Percentiles rank a stretch among this genome's conserved stretches.
These are phyloP conservation scores for Myathropa florea DNA, from an alignment of 2,888 invertebrate species.

Conservation along the genomic window DNA sequence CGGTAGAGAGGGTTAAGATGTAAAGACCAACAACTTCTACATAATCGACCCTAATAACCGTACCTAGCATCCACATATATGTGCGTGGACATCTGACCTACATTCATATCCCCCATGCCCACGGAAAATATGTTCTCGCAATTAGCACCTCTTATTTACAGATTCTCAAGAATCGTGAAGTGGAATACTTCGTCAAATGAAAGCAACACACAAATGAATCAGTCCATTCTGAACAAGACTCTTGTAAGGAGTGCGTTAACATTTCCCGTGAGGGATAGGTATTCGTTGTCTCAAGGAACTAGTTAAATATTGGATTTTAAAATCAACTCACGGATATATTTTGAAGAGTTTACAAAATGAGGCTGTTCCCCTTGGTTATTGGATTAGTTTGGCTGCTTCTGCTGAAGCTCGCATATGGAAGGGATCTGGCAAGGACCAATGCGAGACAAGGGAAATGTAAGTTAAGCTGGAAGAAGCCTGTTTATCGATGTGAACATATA, in stretches of 20 bases:
- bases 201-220: constrained; percentile 34
- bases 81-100: constrained; percentile 38
- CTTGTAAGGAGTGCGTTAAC: constrained; percentile 15
- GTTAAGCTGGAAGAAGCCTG: background rate
- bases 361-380: constrained; percentile 39
- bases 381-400: constrained; percentile 48
- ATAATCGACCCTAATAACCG: constrained; percentile 9
- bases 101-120: constrained; percentile 4
- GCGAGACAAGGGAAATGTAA: constrained; percentile 52
- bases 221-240: constrained; percentile 35
- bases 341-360: constrained; percentile 25
- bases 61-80: background rate
- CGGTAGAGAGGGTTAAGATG: background rate
- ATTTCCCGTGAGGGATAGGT: background rate
- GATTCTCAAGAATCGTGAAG: constrained; percentile 23
- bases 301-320: background rate
- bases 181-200: constrained; percentile 33
- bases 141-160: constrained; percentile 65
- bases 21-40: background rate
- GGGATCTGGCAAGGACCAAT: constrained; percentile 3
- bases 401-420: constrained; percentile 36
- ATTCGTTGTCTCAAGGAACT: background rate
- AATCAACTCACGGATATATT: background rate
- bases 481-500: too few relatives aligned
- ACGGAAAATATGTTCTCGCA: constrained; percentile 39